Base-by-base conservation (phyloP, 2,113 vertebrate genomes). In the Eclectus roratus region DNA sequence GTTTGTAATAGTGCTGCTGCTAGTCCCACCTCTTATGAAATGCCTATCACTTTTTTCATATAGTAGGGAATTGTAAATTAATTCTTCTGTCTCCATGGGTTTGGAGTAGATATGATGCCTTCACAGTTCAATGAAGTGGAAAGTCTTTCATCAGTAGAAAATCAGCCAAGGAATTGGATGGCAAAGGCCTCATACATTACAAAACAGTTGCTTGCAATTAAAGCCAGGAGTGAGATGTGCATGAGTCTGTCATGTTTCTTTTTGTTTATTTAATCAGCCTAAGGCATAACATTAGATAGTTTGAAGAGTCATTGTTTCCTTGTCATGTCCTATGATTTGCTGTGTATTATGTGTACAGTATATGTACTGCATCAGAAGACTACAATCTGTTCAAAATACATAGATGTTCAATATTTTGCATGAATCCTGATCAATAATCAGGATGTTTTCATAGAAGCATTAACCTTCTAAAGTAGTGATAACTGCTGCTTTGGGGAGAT, bases 151-250 rank as follows among this genome's bases (percentile, higher is more conserved):
- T 96, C 88, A 84, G 85, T 76, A 77, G 73, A 93, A 96, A 96
- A 94, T 80, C 93, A 96, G 24, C 80, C 77, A 91, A 96, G 70
- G 92, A 96, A 93, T 70, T 95, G 88, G 56, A 94, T 95, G 70
- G 44, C 88, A 93, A 91, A 93, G 37, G 33, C 70, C 58, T 96
- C 70, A 92, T 93, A 91, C 85, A 91, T 93, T 92, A 79, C 83
- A 82, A 96, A 93, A 94, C 83, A 95, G 83, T 96, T 95, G 86
- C 94, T 93, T 96, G 92, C 91, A 96, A 91, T 96, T 95, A 94
- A 95, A 85, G 50, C 64, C 44, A 74, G 50, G 65, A 96, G 83
- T 96, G 89, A 96, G 80, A 95, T 79, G 44, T 91, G 77, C 61
- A 60, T 37, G 65, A 86, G 58, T 84, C 80, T 91, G 92, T 76